A percentile compares a stretch with the other conserved stretches of the same genome.
Evolutionary conservation across 2,113 vertebrate species (phyloP).

Genomic region (Nesogale talazaci): DNA sequence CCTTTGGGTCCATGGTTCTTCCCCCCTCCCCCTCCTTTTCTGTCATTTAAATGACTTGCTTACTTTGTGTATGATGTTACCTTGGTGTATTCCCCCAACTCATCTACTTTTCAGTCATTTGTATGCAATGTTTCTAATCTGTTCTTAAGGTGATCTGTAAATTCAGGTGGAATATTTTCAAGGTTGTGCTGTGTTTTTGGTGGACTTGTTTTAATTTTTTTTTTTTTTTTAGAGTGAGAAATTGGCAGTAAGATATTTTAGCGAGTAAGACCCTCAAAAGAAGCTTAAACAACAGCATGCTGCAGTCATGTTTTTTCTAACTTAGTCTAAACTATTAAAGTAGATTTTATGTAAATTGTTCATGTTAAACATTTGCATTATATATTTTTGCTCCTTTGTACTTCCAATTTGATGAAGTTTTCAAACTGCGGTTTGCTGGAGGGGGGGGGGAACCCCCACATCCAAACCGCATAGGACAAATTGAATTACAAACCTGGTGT

Average conservation of each 20-base stretch:
- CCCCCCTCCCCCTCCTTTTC: no score
- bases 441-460: constrained; percentile 27
- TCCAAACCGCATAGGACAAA: constrained; percentile 77
- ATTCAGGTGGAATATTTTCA: not conserved
- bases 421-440: constrained; percentile 75
- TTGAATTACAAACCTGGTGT: constrained; percentile 82
- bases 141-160: not conserved
- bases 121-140: not conserved
- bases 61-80: not conserved
- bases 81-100: not conserved
- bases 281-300: constrained; percentile 35
- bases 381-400: constrained; percentile 70
- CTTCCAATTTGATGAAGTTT: constrained; percentile 77
- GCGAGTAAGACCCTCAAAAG: constrained; percentile 23
- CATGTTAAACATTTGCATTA: constrained; percentile 68
- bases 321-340: constrained; percentile 42
- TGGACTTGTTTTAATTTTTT: not conserved
- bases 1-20: no score
- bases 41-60: not conserved
- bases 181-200: not conserved
- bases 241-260: constrained; percentile 30
- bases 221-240: constrained; percentile 28
- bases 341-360: constrained; percentile 72
- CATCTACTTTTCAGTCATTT: not conserved
- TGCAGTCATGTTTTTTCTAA: constrained; percentile 6